phyloP scores from a whole-genome alignment of 2,113 vertebrate genomes.

The Planiliza haematocheilus region DNA sequence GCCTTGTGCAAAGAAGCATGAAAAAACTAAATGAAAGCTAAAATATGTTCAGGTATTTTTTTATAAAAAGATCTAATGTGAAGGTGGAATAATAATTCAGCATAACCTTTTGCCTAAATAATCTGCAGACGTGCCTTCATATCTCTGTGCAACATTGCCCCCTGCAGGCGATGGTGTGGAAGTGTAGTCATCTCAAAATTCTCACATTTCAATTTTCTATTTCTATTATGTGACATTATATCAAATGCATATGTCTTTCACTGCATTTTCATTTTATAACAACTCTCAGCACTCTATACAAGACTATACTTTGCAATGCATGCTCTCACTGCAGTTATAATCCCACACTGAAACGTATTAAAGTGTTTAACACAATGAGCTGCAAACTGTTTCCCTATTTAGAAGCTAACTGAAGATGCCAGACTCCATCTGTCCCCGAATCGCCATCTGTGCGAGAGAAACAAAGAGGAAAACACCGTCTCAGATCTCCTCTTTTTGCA shows the following conservation, averaged over 20 bases:
- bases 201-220: too few species aligned
- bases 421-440: slow-evolving; percentile 6
- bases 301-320: neutral
- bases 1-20: neutral
- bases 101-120: neutral
- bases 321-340: neutral
- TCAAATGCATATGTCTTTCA: too few species aligned
- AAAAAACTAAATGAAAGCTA: neutral
- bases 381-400: neutral
- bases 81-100: neutral
- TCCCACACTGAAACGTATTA: too few species aligned
- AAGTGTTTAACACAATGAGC: neutral
- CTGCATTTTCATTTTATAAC: too few species aligned
- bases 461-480: slow-evolving; percentile 9
- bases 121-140: neutral
- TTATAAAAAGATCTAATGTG: neutral
- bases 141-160: slow-evolving; percentile 50
- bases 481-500: slow-evolving; percentile 1
- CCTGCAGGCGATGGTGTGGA: slow-evolving; percentile 40
- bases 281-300: too few species aligned
- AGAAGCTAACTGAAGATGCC: neutral
- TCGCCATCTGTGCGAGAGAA: slow-evolving; percentile 2
- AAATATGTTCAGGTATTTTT: too few species aligned
- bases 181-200: neutral
- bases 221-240: too few species aligned